Conservation (phyloP, 1,140 invertebrate species). For the Ladona fulva region DNA sequence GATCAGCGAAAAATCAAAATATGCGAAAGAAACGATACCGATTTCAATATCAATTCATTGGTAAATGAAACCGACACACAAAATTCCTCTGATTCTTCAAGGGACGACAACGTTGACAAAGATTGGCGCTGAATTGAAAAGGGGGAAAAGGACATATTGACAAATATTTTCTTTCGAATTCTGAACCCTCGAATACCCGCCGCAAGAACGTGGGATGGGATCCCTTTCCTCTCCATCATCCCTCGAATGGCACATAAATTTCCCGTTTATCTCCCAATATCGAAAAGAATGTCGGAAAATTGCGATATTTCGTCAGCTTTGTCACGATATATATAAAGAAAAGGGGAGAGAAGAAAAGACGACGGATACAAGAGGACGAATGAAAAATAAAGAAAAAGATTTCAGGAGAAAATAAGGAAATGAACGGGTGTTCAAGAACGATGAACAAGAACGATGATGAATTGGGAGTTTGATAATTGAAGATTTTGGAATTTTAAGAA, state of each 20-base stretch:
- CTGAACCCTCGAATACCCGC: not conserved
- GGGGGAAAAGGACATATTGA: not conserved
- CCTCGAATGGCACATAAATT: not conserved
- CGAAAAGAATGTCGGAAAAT: not conserved
- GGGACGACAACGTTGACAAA: not conserved
- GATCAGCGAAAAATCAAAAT: too few species aligned
- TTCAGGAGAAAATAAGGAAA: not conserved
- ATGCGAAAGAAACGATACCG: too few species aligned
- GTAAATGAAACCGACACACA: too few species aligned
- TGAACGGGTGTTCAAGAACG: too few species aligned
- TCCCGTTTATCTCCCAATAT: conserved; percentile 9
- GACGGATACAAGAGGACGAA: not conserved
- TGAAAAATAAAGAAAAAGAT: not conserved
- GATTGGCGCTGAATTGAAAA: not conserved
- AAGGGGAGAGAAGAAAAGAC: not conserved
- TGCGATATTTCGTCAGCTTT: not conserved
- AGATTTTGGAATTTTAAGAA: too few species aligned
- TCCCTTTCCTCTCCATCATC: not conserved
- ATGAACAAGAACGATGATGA: too few species aligned
- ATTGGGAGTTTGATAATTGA: too few species aligned
- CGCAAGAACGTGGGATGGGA: not conserved
- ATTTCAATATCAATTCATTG: too few species aligned
- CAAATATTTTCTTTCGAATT: conserved; percentile 11
- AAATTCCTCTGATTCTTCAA: not conserved
- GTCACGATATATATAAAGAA: not conserved